A percentile compares a stretch with the other conserved stretches of the same genome.
Conservation (phyloP, 2,113 vertebrate genomes). For the Sciurus niger region DNA sequence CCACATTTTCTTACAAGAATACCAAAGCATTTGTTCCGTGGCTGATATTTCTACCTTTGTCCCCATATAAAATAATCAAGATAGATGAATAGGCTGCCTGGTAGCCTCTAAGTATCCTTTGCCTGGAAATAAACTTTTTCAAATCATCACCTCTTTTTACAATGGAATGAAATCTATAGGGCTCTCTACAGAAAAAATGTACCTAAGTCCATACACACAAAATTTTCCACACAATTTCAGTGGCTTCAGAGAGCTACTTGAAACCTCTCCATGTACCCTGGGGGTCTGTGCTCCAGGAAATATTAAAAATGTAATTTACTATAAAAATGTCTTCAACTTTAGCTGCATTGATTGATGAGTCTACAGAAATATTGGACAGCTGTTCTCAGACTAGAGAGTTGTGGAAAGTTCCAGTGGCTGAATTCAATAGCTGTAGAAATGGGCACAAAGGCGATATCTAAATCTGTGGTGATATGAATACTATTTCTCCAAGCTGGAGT, state of each 20-base stretch:
- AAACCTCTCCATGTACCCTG: neutral
- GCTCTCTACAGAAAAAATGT: neutral
- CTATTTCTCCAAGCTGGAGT: neutral
- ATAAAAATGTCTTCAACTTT: slow-evolving; percentile 8
- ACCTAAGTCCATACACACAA: neutral
- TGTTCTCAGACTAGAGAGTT: slow-evolving; percentile 46
- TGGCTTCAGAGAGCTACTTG: slow-evolving; percentile 27
- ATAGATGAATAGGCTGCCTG: neutral
- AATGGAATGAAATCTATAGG: slow-evolving; percentile 31
- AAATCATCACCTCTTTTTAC: slow-evolving; percentile 13
- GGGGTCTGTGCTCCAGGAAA: slow-evolving; percentile 21
- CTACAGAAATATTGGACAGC: slow-evolving; percentile 14
- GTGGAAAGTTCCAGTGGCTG: neutral
- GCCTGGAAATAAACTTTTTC: neutral
- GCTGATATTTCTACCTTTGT: slow-evolving; percentile 43
- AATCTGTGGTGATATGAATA: neutral
- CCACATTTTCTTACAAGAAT: slow-evolving; percentile 19
- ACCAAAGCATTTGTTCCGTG: slow-evolving; percentile 30
- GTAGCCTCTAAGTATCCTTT: neutral
- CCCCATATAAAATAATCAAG: slow-evolving; percentile 18
- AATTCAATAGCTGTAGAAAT: neutral
- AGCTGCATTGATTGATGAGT: slow-evolving; percentile 33
- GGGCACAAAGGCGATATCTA: neutral
- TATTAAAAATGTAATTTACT: slow-evolving; percentile 51
- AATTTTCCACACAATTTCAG: neutral